Evolutionary conservation across 53 echinoderm and acorn worm species (phyloP).

Genomic region (Echinometra lucunter): DNA sequence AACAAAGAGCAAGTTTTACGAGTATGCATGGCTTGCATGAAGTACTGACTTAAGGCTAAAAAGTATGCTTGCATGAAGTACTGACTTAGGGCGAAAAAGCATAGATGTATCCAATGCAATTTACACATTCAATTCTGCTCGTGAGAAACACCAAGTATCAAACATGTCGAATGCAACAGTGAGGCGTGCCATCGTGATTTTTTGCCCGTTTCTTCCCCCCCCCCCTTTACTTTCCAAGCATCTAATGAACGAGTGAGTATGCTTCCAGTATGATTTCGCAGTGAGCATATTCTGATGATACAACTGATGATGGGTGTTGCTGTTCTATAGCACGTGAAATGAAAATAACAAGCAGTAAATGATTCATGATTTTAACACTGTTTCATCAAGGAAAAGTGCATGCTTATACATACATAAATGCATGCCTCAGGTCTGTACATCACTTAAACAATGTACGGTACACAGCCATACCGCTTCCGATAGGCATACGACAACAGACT

Average conservation of each 20-base stretch:
- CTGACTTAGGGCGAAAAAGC: not conserved
- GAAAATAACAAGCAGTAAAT: not conserved
- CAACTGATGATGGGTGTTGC: not conserved
- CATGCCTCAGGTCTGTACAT: too few species aligned
- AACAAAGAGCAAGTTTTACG: not conserved
- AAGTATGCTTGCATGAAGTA: not conserved
- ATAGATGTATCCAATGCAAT: not conserved
- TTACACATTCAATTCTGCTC: too few species aligned
- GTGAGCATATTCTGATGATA: not conserved
- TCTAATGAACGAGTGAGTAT: not conserved
- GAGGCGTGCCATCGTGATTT: not conserved
- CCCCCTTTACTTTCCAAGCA: not conserved
- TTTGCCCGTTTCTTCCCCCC: not conserved
- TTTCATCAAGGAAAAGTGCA: conserved; percentile 12
- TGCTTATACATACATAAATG: not conserved
- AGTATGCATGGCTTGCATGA: not conserved
- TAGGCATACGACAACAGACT: not conserved
- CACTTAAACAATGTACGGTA: too few species aligned
- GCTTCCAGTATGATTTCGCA: not conserved
- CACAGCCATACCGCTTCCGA: not conserved
- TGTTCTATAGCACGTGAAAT: not conserved
- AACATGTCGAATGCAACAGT: too few species aligned
- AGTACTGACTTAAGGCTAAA: not conserved
- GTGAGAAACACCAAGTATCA: too few species aligned
- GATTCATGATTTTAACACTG: conserved; percentile 1